Base-by-base conservation (phyloP, 2,888 invertebrate species). In the Chrysina gloriosa region DNA sequence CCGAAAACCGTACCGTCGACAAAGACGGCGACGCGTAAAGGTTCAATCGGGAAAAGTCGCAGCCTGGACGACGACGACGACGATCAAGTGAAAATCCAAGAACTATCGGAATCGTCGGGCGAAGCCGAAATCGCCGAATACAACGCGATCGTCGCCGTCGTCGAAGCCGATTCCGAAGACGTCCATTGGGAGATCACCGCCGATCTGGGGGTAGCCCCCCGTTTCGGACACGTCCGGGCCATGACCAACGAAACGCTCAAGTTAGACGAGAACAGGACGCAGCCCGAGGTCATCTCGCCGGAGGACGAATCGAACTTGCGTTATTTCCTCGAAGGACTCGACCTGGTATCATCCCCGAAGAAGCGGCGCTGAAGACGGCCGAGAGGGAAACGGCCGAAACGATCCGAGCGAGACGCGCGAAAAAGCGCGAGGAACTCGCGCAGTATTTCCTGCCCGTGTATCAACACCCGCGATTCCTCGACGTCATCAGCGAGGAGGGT, bases 401-500 rank as follows among this genome's bases (percentile, higher is more conserved):
- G 45, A 77, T 81, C 63, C 84, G 85, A 73, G 74, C 81, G 21
- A 80, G 84, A 52, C 85, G 86, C 65, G 83, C 83, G 7, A 85
- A 85, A 71, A 89, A 87, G 73, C 85, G 87, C 2, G 85, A 84
- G 5, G 85, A 86, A 23, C 75, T 88, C 23, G 87, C 87, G 72
- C 82, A 85, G 64, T 87, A 88, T 76, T 88, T 87, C 72, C 81
- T 88, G 65, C 86, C 89, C 0, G 86, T 86, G 50, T 83, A 84
- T 68, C 82, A 89, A 4, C 88, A 89, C 76, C 89, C 90, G 7
- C 86, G 91, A 78, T 90, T 88, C 72, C 84, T 93, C 77, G 92
- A 92, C 77, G 92, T 91, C 3, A 93, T 93, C 72, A 89, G 90
- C 76, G 93, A 93, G 82, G 93, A 93, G 84, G 88, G 88, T 2